A percentile compares a stretch with the other conserved stretches of the same genome.
Evolutionary conservation across 2,113 vertebrate genomes (phyloP).

Genomic region (Megaceryle maxima): DNA sequence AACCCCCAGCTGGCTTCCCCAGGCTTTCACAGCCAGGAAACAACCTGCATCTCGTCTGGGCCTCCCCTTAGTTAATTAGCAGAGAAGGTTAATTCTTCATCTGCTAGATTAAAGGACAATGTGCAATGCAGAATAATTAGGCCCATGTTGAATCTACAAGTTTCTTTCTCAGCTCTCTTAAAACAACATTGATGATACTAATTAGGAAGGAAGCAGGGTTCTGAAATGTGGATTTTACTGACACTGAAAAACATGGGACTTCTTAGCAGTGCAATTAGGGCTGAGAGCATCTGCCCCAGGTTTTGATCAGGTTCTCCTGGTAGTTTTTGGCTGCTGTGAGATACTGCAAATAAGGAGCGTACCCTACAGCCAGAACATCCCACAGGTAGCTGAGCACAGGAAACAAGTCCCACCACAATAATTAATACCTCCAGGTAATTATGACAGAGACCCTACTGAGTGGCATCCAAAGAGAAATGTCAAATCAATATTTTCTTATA

Average conservation of each 20-base stretch:
- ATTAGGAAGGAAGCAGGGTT: background rate
- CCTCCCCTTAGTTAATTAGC: background rate
- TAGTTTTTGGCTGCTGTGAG: background rate
- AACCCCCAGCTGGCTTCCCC: background rate
- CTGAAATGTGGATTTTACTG: background rate
- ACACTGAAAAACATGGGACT: background rate
- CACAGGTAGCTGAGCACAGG: background rate
- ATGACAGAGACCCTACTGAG: background rate
- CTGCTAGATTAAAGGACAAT: background rate
- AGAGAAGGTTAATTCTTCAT: background rate
- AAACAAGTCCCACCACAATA: background rate
- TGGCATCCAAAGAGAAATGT: background rate
- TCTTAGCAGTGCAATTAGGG: background rate
- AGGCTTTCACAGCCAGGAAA: background rate
- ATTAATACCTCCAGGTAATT: background rate
- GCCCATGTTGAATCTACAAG: fast-evolving
- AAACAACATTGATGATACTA: fast-evolving
- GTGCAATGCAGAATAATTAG: background rate
- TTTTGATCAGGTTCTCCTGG: background rate
- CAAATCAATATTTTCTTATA: background rate
- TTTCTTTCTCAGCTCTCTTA: background rate
- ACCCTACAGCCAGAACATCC: background rate
- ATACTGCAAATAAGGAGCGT: background rate
- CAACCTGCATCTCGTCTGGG: background rate
- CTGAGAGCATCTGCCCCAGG: background rate